Evolutionary conservation across 2,113 vertebrate species (phyloP).

Genomic region (human (Homo sapiens)): GRCh38 chr9:137256001-137256500

Average conservation of each 20-base stretch:
- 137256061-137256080: slow-evolving; percentile 89
- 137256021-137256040: slow-evolving; percentile 94
- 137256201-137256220: accelerated
- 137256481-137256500: background rate
- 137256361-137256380: slow-evolving; percentile 97
- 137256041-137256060: slow-evolving; percentile 94
- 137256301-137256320: accelerated
- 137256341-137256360: slow-evolving; percentile 97
- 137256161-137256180: background rate
- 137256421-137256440: slow-evolving; percentile 89
- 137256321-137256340: slow-evolving; percentile 92
- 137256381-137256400: slow-evolving; percentile 97
- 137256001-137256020: slow-evolving; percentile 97
- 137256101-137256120: background rate
- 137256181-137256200: background rate
- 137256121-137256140: accelerated
- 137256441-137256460: too few species aligned
- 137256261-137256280: background rate
- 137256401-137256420: slow-evolving; percentile 98
- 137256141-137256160: accelerated
- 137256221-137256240: background rate
- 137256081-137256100: accelerated
- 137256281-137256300: background rate
- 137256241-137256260: accelerated
- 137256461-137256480: background rate